phyloP scores from a whole-genome alignment of 2,888 invertebrate genomes.

The Drosophila mercatorum region DNA sequence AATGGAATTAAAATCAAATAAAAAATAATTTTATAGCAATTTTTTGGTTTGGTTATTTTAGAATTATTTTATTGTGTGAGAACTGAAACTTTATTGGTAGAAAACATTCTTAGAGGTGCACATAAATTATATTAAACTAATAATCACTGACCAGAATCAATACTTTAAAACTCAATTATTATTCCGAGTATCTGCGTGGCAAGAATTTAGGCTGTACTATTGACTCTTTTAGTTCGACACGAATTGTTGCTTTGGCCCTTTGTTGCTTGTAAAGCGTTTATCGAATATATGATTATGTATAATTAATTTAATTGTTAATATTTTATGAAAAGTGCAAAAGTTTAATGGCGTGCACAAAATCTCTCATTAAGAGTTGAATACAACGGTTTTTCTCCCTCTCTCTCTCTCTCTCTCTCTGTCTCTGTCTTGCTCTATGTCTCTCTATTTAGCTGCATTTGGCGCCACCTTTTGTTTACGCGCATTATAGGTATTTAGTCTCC shows the following conservation, averaged over 20 bases:
- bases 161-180: too few species aligned
- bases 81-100: too few species aligned
- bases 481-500: constrained; percentile 49
- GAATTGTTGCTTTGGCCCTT: constrained; percentile 2
- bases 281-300: constrained; percentile 23
- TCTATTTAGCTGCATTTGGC: constrained; percentile 18
- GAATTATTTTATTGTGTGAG: too few species aligned
- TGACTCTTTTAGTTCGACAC: neutral
- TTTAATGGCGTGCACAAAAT: constrained; percentile 45
- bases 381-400: constrained; percentile 14
- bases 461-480: constrained; percentile 40
- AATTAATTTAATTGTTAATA: constrained; percentile 57
- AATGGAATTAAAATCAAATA: too few species aligned
- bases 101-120: too few species aligned
- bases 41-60: too few species aligned
- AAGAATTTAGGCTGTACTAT: too few species aligned
- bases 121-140: too few species aligned
- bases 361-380: constrained; percentile 45
- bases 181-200: too few species aligned
- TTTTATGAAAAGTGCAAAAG: constrained; percentile 28
- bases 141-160: too few species aligned
- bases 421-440: neutral
- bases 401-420: neutral
- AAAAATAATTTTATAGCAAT: too few species aligned
- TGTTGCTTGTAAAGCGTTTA: neutral